Evolutionary conservation across 2,888 invertebrate species (phyloP).

Genomic region (Andrena praecox): DNA sequence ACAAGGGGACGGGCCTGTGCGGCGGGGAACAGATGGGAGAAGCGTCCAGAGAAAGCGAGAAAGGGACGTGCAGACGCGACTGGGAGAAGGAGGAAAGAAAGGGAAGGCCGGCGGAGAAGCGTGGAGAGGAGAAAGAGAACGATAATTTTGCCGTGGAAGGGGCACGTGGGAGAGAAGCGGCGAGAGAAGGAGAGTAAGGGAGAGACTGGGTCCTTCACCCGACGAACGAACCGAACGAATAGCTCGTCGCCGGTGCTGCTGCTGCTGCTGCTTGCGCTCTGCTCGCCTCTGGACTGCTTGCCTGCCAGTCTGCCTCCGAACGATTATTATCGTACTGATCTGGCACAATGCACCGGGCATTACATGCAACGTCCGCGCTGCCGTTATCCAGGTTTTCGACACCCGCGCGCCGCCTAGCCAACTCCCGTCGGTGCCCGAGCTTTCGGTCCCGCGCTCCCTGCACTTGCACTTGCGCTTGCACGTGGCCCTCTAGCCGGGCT

Average conservation of each 20-base stretch:
- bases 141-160: conserved; percentile 49
- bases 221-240: conserved; percentile 70
- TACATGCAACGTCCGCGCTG: conserved; percentile 48
- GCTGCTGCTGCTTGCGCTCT: conserved; percentile 46
- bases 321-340: conserved; percentile 68
- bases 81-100: conserved; percentile 23
- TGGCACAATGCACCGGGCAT: conserved; percentile 60
- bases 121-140: conserved; percentile 59
- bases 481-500: no score
- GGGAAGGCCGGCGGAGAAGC: conserved; percentile 18
- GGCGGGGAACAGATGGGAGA: conserved; percentile 21
- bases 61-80: conserved; percentile 31
- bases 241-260: conserved; percentile 51
- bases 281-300: conserved; percentile 42
- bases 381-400: conserved; percentile 49
- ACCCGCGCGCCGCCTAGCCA: conserved; percentile 12
- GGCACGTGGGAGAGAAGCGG: conserved; percentile 49
- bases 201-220: conserved; percentile 78
- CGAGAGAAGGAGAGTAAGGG: conserved; percentile 28
- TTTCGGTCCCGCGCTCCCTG: conserved; percentile 7
- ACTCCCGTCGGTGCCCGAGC: conserved; percentile 17
- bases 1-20: conserved; percentile 57
- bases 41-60: conserved; percentile 38
- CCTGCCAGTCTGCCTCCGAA: conserved; percentile 45
- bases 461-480: conserved; percentile 1